Conservation (phyloP, 2,797 vertebrate genomes). For the Melanotaenia nigrans region DNA sequence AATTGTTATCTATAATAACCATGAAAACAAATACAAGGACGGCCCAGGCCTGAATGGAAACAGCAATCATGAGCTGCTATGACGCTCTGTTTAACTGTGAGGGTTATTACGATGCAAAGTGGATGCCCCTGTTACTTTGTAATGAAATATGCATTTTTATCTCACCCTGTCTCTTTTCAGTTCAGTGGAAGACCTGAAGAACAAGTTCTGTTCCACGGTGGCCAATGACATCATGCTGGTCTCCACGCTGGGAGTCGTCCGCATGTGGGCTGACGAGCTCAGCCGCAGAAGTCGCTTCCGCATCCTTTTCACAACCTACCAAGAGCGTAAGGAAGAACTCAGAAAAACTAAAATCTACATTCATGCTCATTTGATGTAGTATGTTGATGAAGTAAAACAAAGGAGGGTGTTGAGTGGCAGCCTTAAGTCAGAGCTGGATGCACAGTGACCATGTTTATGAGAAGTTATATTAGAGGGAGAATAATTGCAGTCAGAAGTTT, state of each 20-base stretch:
- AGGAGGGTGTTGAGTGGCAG: slow-evolving; percentile 26
- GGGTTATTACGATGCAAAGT: slow-evolving; percentile 15
- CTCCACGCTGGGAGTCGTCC: slow-evolving; percentile 93
- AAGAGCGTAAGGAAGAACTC: slow-evolving; percentile 86
- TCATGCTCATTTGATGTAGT: background rate
- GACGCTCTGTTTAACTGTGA: background rate
- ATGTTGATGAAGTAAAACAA: background rate
- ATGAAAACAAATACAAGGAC: background rate
- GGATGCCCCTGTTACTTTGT: slow-evolving; percentile 1
- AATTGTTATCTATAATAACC: slow-evolving; percentile 13
- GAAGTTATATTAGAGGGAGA: slow-evolving; percentile 32
- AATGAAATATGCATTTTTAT: slow-evolving; percentile 26
- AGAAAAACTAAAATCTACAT: background rate
- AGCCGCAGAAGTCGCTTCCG: slow-evolving; percentile 94
- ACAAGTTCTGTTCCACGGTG: slow-evolving; percentile 98
- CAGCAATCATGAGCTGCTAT: background rate
- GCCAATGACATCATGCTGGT: slow-evolving; percentile 97
- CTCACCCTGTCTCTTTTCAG: slow-evolving; percentile 59
- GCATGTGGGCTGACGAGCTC: slow-evolving; percentile 98
- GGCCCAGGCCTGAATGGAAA: background rate
- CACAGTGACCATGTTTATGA: slow-evolving; percentile 44
- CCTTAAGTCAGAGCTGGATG: slow-evolving; percentile 38
- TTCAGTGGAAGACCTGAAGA: slow-evolving; percentile 95
- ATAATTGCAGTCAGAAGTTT: slow-evolving; percentile 28
- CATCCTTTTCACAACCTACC: slow-evolving; percentile 98